A percentile compares a stretch with the other conserved stretches of the same genome.
These are phyloP conservation scores for Lumbricus terrestris DNA, from an alignment of 2,888 invertebrate genomes.

Conservation along the genomic window DNA sequence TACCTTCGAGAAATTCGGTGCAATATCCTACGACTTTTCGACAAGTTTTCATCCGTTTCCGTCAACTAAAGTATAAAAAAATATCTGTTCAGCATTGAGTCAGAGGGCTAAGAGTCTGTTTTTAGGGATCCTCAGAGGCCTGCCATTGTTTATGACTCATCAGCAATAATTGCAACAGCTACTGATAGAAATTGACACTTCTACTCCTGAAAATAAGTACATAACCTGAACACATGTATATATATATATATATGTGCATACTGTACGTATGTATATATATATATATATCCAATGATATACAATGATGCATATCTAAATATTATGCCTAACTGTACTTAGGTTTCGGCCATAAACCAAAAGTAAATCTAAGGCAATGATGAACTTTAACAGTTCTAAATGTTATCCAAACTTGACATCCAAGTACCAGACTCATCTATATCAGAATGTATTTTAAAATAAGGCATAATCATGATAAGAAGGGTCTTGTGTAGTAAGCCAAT, in stretches of 20 bases:
- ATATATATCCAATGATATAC: too few relatives aligned
- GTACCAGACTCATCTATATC: neutral
- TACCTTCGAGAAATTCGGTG: conserved; percentile 67
- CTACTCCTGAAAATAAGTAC: too few relatives aligned
- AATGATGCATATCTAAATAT: too few relatives aligned
- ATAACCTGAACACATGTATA: too few relatives aligned
- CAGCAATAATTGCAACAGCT: too few relatives aligned
- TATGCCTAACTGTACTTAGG: too few relatives aligned
- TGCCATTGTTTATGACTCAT: neutral
- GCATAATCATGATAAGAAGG: neutral
- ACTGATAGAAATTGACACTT: too few relatives aligned
- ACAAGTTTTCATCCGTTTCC: conserved; percentile 72
- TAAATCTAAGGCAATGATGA: too few relatives aligned
- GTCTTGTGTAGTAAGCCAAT: neutral
- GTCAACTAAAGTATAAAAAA: conserved; percentile 61
- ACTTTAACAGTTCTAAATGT: too few relatives aligned
- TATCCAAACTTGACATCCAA: neutral
- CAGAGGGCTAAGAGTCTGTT: neutral
- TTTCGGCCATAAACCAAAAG: too few relatives aligned
- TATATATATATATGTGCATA: too few relatives aligned
- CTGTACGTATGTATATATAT: too few relatives aligned
- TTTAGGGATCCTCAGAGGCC: neutral
- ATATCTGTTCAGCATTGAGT: conserved; percentile 12
- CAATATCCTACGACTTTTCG: conserved; percentile 68
- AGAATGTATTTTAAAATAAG: neutral